Base-by-base conservation (phyloP, 1,140 invertebrate species). In the Drosophila orosa region DNA sequence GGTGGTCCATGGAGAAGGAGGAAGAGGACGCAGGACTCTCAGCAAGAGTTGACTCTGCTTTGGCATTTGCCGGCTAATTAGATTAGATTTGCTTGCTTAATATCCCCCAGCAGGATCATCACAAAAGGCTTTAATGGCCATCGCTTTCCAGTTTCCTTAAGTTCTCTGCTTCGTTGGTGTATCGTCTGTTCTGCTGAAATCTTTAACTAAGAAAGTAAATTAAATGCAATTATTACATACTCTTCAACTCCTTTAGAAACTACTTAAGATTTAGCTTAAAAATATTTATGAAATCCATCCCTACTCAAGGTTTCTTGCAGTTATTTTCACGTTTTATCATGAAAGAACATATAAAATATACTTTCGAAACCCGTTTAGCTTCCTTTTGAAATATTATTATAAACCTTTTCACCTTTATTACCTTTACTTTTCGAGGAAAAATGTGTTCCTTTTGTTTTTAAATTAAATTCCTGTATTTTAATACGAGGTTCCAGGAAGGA, bases 31-130 rank as follows among this genome's bases (percentile, higher is more conserved):
- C 3, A 25, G 15, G 29, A 13, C 48, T 33, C 48, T 63, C 25
- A 25, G 63, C 50, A 40, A 57, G 67, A 52, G 69, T 39, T 75
- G 35, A 29, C 42, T 80, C 24, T 33, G 58, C 59, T 81, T 78
- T 78, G 74, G 48, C 74, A 86, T 78, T 86, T 85, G 63, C 73
- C 61, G 74, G 58, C 83, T 87, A 87, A 86, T 86, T 82, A 86
- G 82, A 75, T 87, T 80, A 78, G 74, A 86, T 85, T 86, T 81
- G 82, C 75, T 68, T 60, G 60, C 44, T 35, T 59, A 40, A 65
- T 59, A 62, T 59, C 19, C 57, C 50, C 76, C 55, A 44, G 47
- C 52, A 47, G 59, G 39, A 67, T 65, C 47, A 65, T 74, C 54
- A 78, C 44, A 60, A 84, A 78, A 57, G 60, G 48, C 63, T 71